Base-by-base conservation (phyloP, 2,797 vertebrate genomes). In the Pantherophis vulpinus region DNA sequence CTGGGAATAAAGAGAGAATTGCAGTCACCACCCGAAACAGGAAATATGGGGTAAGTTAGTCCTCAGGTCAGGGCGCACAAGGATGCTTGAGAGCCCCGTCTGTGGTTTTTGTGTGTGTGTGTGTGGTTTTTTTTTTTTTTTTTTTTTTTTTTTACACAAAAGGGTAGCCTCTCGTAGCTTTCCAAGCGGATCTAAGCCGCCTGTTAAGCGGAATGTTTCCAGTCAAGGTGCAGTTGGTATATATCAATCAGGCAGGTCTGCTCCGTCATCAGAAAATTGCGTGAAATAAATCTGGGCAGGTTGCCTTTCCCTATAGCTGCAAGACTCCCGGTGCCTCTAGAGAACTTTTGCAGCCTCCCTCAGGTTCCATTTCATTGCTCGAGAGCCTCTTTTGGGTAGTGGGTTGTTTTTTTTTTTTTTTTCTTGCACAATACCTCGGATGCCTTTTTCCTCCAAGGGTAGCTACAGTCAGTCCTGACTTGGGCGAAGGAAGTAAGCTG, bases 11-110 rank as follows among this genome's bases (percentile, higher is more conserved):
- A 97, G 99, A 99, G 94, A 98, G 98, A 97, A 97, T 98, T 32
- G 98, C 98, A 56, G 97, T 98, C 91, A 98, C 98, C 96, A 98
- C 97, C 94, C 95, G 99, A 97, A 98, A 98, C 98, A 98, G 98
- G 97, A 99, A 99, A 98, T 98, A 98, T 90, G 98, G 98, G 99
- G 99, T 99, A 98, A 98, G 98, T 98, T 96, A 47, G 89, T 16
- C 13, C 58, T 91, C 16, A 60, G 92, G n/a, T 25, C 42, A 79
- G 27, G 42, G 92, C 29, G 42, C 0, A 94, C 61, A 60, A 87
- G 93, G 95, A 66, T 88, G 94, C 94, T 88, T 59, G 11, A n/a
- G 25, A 37, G 25, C 88, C 5, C 6, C 51, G 5, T 10, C 89
- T 3, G 59, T 70, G 18, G 58, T 20, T 18, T 4, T 59, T 70